Percentiles rank a stretch among this genome's conserved stretches.
Conservation (phyloP, 2,113 vertebrate species). For the Cygnus buccinator region DNA sequence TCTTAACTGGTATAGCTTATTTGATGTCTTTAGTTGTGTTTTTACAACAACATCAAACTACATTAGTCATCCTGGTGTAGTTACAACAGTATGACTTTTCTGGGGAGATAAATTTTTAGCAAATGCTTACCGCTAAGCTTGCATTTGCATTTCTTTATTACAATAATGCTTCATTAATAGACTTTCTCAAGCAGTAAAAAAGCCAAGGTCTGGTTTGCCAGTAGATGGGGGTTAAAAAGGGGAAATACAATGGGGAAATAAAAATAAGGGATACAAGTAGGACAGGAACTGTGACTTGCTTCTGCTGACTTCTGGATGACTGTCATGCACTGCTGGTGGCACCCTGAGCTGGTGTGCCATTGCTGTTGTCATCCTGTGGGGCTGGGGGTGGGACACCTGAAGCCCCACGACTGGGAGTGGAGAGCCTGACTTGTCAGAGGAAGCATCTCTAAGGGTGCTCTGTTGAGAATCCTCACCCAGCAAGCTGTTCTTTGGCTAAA, state of each 20-base stretch:
- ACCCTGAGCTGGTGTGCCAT: not conserved
- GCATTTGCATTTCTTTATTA: not conserved
- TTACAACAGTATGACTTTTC: not conserved
- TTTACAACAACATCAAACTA: not conserved
- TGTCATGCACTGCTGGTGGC: no score
- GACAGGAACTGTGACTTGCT: not conserved
- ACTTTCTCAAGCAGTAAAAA: not conserved
- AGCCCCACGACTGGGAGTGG: not conserved
- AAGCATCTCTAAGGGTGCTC: not conserved
- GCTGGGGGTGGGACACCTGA: not conserved
- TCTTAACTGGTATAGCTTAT: not conserved
- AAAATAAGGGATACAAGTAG: not conserved
- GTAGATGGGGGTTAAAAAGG: not conserved
- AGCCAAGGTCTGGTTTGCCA: not conserved
- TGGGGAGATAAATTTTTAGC: not conserved
- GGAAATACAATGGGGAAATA: not conserved
- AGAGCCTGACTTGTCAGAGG: not conserved
- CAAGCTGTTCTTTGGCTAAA: not conserved
- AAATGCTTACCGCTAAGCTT: not conserved
- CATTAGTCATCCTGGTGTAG: not conserved
- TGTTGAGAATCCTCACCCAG: not conserved
- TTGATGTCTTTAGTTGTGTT: not conserved
- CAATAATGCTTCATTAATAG: not conserved
- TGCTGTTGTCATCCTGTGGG: fast-evolving
- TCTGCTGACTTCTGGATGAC: no score